phyloP scores from a whole-genome alignment of 2,113 vertebrate species.

The Trogon melanurus region DNA sequence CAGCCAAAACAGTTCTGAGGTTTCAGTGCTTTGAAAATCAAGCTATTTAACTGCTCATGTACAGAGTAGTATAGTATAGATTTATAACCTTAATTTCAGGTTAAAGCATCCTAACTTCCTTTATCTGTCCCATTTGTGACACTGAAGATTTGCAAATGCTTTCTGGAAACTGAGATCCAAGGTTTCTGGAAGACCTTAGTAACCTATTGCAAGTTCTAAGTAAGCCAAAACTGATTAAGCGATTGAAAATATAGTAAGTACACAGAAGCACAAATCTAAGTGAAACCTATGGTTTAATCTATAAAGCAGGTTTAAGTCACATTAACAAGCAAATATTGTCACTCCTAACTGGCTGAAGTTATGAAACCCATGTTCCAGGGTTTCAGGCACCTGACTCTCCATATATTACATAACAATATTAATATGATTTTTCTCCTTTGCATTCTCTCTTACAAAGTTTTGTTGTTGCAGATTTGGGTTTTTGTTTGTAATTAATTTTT shows the following conservation, averaged over 20 bases:
- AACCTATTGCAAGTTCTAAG: neutral
- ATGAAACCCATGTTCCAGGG: neutral
- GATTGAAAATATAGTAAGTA: neutral
- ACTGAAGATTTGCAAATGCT: neutral
- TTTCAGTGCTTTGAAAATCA: neutral
- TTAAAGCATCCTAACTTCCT: neutral
- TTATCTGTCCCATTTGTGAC: neutral
- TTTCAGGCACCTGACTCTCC: neutral
- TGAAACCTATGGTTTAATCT: neutral
- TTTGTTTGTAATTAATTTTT: conserved; percentile 2
- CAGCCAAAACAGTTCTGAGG: neutral
- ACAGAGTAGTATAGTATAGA: neutral
- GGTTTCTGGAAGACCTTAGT: neutral
- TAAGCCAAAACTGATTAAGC: neutral
- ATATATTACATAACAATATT: neutral
- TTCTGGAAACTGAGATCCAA: neutral
- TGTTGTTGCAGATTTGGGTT: neutral
- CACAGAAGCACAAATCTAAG: neutral
- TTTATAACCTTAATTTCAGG: neutral
- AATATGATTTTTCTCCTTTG: neutral
- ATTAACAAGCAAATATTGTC: neutral
- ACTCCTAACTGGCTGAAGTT: neutral
- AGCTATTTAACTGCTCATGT: neutral
- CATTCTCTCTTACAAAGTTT: neutral
- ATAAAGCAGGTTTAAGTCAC: neutral